These are phyloP conservation scores for Glossophaga mutica DNA, from an alignment of 2,797 vertebrate genomes.

Conservation along the genomic window DNA sequence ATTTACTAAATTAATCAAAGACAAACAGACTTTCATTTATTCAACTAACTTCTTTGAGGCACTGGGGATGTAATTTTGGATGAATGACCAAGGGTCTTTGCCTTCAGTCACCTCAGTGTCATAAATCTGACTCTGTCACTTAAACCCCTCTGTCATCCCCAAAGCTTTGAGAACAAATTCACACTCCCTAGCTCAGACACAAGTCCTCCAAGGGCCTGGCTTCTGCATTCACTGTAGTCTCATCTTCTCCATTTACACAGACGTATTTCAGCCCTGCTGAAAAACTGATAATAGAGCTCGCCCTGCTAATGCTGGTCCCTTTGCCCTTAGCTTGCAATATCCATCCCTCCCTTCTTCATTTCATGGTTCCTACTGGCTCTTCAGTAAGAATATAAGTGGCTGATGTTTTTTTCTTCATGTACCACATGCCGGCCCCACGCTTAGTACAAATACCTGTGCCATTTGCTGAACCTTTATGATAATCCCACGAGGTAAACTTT, in stretches of 20 bases:
- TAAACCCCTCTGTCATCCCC: not conserved
- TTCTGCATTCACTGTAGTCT: no score
- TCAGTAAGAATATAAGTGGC: not conserved
- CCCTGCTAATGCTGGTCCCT: not conserved
- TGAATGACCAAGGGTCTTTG: not conserved
- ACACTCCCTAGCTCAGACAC: not conserved
- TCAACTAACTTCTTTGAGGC: not conserved
- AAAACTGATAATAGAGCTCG: not conserved
- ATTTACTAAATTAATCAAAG: not conserved
- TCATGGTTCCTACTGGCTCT: not conserved
- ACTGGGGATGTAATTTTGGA: not conserved
- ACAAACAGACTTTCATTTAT: not conserved
- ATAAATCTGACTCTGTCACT: not conserved
- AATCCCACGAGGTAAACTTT: not conserved
- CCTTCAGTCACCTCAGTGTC: not conserved
- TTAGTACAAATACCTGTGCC: not conserved
- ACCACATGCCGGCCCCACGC: no score
- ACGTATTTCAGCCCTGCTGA: not conserved
- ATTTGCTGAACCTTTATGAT: not conserved
- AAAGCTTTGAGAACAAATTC: not conserved
- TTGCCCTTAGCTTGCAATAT: not conserved
- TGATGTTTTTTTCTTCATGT: not conserved
- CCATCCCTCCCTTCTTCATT: not conserved
- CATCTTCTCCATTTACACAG: not conserved
- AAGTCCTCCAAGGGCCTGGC: not conserved